Percentiles rank a stretch among this genome's conserved stretches.
These are phyloP conservation scores for Micromussa lordhowensis DNA, from an alignment of 92 coral and sea anemone species.

Conservation along the genomic window DNA sequence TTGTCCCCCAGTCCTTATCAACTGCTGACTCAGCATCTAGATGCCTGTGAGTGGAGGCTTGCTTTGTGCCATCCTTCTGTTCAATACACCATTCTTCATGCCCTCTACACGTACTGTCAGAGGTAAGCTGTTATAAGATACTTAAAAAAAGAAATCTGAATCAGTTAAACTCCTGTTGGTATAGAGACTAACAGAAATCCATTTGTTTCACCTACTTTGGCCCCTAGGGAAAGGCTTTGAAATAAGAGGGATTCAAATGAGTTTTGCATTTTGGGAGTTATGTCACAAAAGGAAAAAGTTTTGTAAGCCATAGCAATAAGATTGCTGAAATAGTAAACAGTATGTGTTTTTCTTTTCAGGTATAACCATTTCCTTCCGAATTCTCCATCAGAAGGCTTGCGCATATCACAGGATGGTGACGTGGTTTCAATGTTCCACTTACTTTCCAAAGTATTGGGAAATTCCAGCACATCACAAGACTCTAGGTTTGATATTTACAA, in stretches of 20 bases:
- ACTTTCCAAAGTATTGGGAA: conserved; percentile 78
- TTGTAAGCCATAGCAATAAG: no score
- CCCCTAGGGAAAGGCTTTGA: no score
- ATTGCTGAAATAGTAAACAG: background rate
- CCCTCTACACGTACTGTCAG: conserved; percentile 87
- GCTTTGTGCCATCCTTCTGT: conserved; percentile 93
- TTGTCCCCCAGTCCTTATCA: conserved; percentile 89
- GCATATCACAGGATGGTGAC: conserved; percentile 65
- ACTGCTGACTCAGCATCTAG: conserved; percentile 83
- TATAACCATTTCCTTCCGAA: conserved; percentile 86
- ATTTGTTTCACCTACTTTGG: no score
- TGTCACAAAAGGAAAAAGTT: no score
- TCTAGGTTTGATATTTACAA: conserved; percentile 60
- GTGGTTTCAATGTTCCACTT: conserved; percentile 66
- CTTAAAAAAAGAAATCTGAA: background rate
- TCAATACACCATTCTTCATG: conserved; percentile 94
- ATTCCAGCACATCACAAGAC: conserved; percentile 84
- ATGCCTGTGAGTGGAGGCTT: conserved; percentile 89
- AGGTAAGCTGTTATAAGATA: conserved; percentile 59
- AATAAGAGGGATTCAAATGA: no score
- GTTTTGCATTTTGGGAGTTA: no score
- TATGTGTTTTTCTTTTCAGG: conserved; percentile 51
- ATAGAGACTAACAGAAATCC: no score
- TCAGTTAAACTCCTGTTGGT: background rate
- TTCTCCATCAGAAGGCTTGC: conserved; percentile 60